Base-by-base conservation (phyloP, 2,113 vertebrate species). In the Saccopteryx bilineata region DNA sequence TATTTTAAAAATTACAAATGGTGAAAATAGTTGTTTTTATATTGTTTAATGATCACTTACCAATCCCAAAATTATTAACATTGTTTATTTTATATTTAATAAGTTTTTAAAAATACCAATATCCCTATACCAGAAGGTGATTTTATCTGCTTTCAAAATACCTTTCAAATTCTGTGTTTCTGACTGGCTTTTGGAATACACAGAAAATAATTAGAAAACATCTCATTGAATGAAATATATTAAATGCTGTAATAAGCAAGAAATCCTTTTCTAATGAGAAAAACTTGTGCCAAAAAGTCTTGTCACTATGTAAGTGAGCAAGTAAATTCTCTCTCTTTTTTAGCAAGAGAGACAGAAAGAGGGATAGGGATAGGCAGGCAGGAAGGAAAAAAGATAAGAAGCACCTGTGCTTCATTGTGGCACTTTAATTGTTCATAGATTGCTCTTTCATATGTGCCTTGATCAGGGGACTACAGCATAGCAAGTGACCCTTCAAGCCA, bases 101-200 rank as follows among this genome's bases (percentile, higher is more conserved):
- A 11, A 60, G 17, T 2, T 58, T 92, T 72, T 39, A 17, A 3
- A 39, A 72, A 80, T 52, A 52, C 15, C 14, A 60, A 13, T 78
- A 13, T 52, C 23, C 9, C 23, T 94, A n/a, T 3, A 80, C 3
- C 28, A 80, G 52, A 74, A 69, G 56, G 7, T 65, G 33, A 11
- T 39, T 85, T 89, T 80, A 85, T 31, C 65, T 94, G 50, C 31
- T 75, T 85, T 94, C 71, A 68, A 96, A 76, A 75, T 65, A 56
- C 28, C 14, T 58, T 93, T 58, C 33, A 71, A 82, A 89, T 76
- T 76, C 52, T 83, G 1, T 74, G 23, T 86, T 96, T 92, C 33
- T 56, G 60, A 76, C 13, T 92, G 21, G 28, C 7, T 91, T 93
- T 88, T 69, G 31, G 13, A 92, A 71, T 60, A 76, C 5, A 75